Conservation (phyloP, 2,797 vertebrate genomes). For the Urophycis tenuis region DNA sequence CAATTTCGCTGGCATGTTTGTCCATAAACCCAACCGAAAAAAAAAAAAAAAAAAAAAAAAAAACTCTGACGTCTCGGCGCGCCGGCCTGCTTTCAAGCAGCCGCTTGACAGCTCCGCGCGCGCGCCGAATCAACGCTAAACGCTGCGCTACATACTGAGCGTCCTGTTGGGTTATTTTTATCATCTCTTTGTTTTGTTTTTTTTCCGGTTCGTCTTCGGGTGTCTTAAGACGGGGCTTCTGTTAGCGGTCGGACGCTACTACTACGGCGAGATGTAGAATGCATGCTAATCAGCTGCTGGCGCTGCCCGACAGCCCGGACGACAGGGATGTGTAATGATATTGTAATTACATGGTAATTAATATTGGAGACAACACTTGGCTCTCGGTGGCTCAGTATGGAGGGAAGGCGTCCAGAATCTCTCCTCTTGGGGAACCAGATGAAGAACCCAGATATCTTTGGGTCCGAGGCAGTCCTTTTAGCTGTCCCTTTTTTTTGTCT, state of each 20-base stretch:
- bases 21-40: conserved; percentile 5
- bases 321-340: conserved; percentile 60
- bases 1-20: conserved; percentile 34
- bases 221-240: conserved; percentile 32
- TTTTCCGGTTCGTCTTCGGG: conserved; percentile 21
- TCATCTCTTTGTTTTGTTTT: neutral
- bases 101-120: conserved; percentile 34
- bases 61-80: conserved; percentile 2
- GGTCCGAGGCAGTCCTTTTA: conserved; percentile 5
- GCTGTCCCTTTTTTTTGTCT: conserved; percentile 8
- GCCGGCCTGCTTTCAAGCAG: conserved; percentile 25
- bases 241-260: conserved; percentile 36
- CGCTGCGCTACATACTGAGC: conserved; percentile 22
- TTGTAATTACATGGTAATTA: conserved; percentile 68
- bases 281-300: conserved; percentile 45
- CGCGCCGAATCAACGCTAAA: conserved; percentile 15
- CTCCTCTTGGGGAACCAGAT: conserved; percentile 30
- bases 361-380: conserved; percentile 52
- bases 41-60: too few relatives aligned
- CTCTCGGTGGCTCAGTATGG: conserved; percentile 20
- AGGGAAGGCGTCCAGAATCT: conserved; percentile 27
- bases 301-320: conserved; percentile 31
- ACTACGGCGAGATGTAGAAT: conserved; percentile 28
- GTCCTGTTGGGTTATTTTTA: conserved; percentile 20
- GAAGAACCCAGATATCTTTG: conserved; percentile 40